A percentile compares a stretch with the other conserved stretches of the same genome.
Evolutionary conservation across 2,888 invertebrate genomes (phyloP).

Genomic region (Calliscelio sp.): DNA sequence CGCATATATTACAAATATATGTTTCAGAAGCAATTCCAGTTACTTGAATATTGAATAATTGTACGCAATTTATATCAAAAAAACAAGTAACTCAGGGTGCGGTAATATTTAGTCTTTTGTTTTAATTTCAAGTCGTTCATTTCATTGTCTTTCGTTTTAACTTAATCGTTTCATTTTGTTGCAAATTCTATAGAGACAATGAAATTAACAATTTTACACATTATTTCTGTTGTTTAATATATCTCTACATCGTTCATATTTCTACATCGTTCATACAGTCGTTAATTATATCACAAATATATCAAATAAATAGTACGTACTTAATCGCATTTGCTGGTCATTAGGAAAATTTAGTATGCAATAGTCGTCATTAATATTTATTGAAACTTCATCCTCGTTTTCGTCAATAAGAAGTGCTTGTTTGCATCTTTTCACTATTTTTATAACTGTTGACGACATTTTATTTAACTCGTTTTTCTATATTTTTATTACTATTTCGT

Average conservation of each 20-base stretch:
- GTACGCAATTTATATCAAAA: slow-evolving; percentile 6
- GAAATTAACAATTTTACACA: too few relatives aligned
- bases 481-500: too few relatives aligned
- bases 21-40: neutral
- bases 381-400: neutral
- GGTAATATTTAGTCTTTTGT: slow-evolving; percentile 1
- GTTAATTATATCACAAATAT: too few relatives aligned
- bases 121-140: neutral
- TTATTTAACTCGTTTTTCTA: neutral
- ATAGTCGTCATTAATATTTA: neutral
- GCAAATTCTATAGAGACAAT: too few relatives aligned
- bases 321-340: slow-evolving; percentile 1
- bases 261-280: neutral
- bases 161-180: too few relatives aligned
- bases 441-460: neutral
- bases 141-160: neutral
- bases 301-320: slow-evolving; percentile 9
- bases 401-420: neutral
- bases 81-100: neutral
- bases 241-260: too few relatives aligned
- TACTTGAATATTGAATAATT: neutral
- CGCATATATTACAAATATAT: slow-evolving; percentile 3
- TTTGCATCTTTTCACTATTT: neutral
- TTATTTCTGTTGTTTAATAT: too few relatives aligned
- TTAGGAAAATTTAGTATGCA: neutral